phyloP scores from a whole-genome alignment of 2,113 vertebrate species.

The Tapirus terrestris region DNA sequence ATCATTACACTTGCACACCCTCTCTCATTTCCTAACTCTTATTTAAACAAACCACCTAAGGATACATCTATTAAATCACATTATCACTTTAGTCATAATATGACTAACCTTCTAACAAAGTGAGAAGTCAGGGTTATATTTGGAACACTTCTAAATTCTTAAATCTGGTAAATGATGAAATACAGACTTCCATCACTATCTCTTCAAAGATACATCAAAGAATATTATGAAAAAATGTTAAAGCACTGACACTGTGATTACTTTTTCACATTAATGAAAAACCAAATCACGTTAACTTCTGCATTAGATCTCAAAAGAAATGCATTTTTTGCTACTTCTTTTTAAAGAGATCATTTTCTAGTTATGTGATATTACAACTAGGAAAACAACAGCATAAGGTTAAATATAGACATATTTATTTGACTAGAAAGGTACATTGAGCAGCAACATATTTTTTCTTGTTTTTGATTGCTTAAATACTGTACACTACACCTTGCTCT shows the following conservation, averaged over 20 bases:
- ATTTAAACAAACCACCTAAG: not conserved
- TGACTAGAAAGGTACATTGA: not conserved
- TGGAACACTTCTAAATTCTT: not conserved
- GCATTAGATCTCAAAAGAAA: not conserved
- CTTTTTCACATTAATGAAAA: conserved; percentile 13
- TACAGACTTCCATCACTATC: not conserved
- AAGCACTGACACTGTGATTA: not conserved
- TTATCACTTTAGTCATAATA: not conserved
- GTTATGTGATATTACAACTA: not conserved
- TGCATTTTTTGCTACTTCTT: not conserved
- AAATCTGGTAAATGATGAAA: not conserved
- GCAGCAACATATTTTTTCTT: not conserved
- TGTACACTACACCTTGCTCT: not conserved
- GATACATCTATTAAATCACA: not conserved
- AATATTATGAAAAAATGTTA: not conserved
- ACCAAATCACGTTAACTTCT: not conserved
- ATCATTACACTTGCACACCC: not conserved
- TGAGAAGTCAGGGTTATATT: conserved; percentile 30
- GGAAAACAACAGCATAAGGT: not conserved
- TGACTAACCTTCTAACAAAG: not conserved
- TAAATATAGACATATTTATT: not conserved
- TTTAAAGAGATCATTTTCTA: not conserved
- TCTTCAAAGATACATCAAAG: conserved; percentile 6
- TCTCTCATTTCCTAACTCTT: not conserved
- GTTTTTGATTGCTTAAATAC: not conserved